A percentile compares a stretch with the other conserved stretches of the same genome.
phyloP scores from a whole-genome alignment of 2,113 vertebrate species.

The Agelaius phoeniceus region DNA sequence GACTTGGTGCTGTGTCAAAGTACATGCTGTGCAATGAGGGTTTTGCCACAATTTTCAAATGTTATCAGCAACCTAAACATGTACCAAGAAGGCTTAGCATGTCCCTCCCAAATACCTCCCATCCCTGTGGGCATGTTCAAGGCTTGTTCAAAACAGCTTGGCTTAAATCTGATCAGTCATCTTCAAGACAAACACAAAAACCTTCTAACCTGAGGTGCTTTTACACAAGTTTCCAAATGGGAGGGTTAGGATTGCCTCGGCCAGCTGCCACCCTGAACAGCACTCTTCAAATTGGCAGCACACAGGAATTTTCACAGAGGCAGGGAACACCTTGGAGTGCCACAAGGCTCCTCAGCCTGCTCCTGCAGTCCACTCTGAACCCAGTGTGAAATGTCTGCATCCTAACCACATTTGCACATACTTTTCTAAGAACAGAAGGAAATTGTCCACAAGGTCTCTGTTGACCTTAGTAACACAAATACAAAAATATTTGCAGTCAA shows the following conservation, averaged over 20 bases:
- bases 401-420: background rate
- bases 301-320: background rate
- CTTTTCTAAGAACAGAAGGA: slow-evolving; percentile 42
- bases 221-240: background rate
- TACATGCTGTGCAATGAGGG: background rate
- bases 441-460: slow-evolving; percentile 26
- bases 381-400: background rate
- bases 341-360: background rate
- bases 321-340: background rate
- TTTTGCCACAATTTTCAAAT: background rate
- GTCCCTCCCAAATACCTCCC: slow-evolving; percentile 47
- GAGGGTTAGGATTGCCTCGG: background rate
- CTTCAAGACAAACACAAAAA: slow-evolving; percentile 10
- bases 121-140: slow-evolving; percentile 18
- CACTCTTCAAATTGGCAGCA: background rate
- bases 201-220: background rate
- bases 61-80: background rate
- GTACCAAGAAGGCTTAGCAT: background rate
- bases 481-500: slow-evolving; percentile 38
- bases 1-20: background rate
- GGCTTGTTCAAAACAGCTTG: slow-evolving; percentile 20
- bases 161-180: slow-evolving; percentile 1
- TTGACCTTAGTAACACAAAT: slow-evolving; percentile 62
- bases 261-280: background rate
- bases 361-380: background rate